phyloP scores from a whole-genome alignment of 1,140 invertebrate genomes.

The Drosophila biarmipes region DNA sequence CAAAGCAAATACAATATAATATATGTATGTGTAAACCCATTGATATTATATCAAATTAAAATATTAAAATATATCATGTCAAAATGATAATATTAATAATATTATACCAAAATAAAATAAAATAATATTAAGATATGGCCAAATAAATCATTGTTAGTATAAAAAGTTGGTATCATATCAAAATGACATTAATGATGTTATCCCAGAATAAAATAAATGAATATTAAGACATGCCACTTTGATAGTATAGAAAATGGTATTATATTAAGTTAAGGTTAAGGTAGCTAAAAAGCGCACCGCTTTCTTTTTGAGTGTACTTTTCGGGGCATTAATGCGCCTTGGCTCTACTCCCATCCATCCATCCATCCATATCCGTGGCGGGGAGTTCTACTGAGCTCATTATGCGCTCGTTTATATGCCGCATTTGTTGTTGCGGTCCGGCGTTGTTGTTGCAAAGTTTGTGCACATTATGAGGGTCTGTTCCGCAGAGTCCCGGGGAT shows the following conservation, averaged over 20 bases:
- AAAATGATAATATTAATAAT: background rate
- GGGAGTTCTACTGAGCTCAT: conserved; percentile 72
- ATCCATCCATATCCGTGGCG: conserved; percentile 43
- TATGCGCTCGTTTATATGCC: conserved; percentile 81
- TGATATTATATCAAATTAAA: background rate
- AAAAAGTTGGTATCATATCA: too few relatives aligned
- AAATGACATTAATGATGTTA: too few relatives aligned
- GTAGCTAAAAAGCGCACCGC: too few relatives aligned
- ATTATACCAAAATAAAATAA: background rate
- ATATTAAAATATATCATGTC: background rate
- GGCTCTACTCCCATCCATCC: conserved; percentile 5
- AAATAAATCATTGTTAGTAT: too few relatives aligned
- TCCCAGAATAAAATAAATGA: too few relatives aligned
- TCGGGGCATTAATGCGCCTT: conserved; percentile 77
- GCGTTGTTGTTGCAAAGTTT: conserved; percentile 55
- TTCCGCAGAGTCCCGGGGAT: conserved; percentile 6
- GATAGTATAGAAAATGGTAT: too few relatives aligned
- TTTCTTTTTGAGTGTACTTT: conserved; percentile 39
- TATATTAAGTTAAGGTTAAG: too few relatives aligned
- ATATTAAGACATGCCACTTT: too few relatives aligned
- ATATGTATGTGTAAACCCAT: too few relatives aligned
- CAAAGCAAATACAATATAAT: too few relatives aligned
- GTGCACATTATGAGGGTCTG: conserved; percentile 69
- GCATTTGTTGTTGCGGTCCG: conserved; percentile 73
- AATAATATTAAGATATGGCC: too few relatives aligned